phyloP scores from a whole-genome alignment of 92 coral and sea anemone genomes.

The Palythoa grandiflora region DNA sequence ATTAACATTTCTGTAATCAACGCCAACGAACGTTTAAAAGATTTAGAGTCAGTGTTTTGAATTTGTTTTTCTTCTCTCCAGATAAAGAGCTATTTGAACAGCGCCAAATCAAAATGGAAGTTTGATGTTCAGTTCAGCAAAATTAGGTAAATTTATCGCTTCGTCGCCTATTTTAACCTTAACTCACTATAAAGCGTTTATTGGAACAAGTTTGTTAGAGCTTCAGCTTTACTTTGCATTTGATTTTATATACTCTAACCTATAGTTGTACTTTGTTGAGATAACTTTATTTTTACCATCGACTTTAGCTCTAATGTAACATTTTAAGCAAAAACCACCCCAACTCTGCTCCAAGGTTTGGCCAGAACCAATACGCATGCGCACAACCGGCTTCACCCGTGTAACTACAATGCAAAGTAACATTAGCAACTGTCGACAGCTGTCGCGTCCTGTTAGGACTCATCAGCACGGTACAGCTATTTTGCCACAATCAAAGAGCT shows the following conservation, averaged over 20 bases:
- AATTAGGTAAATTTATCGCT: background rate
- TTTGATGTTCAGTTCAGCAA: constrained; percentile 9
- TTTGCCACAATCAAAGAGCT: too few species aligned
- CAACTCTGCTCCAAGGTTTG: too few species aligned
- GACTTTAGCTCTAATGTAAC: too few species aligned
- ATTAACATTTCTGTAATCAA: background rate
- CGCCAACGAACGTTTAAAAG: background rate
- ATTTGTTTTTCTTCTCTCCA: background rate
- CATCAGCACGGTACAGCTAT: too few species aligned
- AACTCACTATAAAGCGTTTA: background rate
- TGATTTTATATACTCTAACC: too few species aligned
- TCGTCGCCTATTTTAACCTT: background rate
- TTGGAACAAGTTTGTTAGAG: background rate
- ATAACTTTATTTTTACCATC: background rate
- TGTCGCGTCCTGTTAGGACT: too few species aligned
- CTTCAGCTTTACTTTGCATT: background rate
- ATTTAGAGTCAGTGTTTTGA: background rate
- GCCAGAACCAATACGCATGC: too few species aligned
- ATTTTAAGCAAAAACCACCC: too few species aligned
- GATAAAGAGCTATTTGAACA: background rate
- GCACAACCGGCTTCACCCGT: too few species aligned
- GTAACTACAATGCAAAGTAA: too few species aligned
- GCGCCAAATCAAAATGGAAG: background rate
- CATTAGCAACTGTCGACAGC: too few species aligned
- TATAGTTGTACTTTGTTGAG: too few species aligned